Evolutionary conservation across 2,797 vertebrate species (phyloP).

Genomic region (Acanthis flammea): DNA sequence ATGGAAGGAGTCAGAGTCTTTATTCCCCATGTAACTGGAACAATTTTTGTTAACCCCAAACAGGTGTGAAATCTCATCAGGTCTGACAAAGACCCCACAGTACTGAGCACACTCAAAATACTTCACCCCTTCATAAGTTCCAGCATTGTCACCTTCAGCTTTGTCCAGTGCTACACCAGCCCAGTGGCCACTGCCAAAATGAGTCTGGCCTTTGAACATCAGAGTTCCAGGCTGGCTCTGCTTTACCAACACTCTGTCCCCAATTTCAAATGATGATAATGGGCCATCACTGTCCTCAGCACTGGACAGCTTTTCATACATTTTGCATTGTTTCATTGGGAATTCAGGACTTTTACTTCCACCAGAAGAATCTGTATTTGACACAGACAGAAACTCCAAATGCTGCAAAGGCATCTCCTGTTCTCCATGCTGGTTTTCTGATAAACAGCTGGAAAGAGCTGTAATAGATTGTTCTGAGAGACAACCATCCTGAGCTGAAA

Average conservation of each 20-base stretch:
- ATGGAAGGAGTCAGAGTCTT: slow-evolving; percentile 29
- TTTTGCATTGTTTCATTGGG: background rate
- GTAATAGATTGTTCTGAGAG: background rate
- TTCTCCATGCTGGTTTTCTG: background rate
- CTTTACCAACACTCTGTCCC: slow-evolving; percentile 69
- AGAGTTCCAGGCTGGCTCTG: slow-evolving; percentile 60
- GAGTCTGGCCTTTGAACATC: slow-evolving; percentile 63
- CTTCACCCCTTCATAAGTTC: slow-evolving; percentile 61
- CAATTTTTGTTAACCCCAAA: background rate
- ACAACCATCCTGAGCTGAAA: background rate
- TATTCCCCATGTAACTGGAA: background rate
- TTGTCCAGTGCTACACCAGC: slow-evolving; percentile 70
- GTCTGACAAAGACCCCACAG: slow-evolving; percentile 67
- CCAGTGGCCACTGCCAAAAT: slow-evolving; percentile 65
- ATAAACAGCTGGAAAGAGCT: background rate
- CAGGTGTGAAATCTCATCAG: slow-evolving; percentile 60
- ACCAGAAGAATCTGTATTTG: background rate
- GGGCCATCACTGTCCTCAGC: slow-evolving; percentile 29
- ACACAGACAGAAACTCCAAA: background rate
- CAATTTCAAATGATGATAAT: slow-evolving; percentile 49
- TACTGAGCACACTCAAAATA: slow-evolving; percentile 67
- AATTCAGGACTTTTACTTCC: background rate
- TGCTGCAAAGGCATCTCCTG: background rate
- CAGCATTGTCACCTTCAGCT: slow-evolving; percentile 64
- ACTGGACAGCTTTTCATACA: background rate